Evolutionary conservation across 2,113 vertebrate species (phyloP), one percentile per base, ranked within the genome.

Genomic region (Otolemur garnettii): DNA sequence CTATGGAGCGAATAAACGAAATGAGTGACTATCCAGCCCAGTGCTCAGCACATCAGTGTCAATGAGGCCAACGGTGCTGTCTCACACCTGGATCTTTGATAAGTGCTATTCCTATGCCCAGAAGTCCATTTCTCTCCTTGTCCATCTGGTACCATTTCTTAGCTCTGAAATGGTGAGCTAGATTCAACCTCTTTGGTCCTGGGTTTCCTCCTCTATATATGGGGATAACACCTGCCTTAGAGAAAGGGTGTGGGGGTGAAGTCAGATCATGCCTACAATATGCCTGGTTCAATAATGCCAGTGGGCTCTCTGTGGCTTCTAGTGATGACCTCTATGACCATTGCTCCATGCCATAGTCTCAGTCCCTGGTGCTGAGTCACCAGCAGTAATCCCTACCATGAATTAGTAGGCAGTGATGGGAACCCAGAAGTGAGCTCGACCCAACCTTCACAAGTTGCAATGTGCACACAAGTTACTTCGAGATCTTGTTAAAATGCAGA

Each of bases 21-120:
- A 50, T 13, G 9, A 50, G 59, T 12, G 26, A 42, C 18, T 2
- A 24, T 28, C 4, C 38, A 79, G 35, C 55, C 84, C 24, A 24
- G 12, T 1, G 2, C n/a, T 22, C 10, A 3, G 21, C 8, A 59
- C 2, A 4, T 1, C 60, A 33, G 33, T 18, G 7, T 83, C 45
- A 22, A 15, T 1, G 55, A 66, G 21, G 45, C 26, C 38, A 0
- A 18, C 1, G 19, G 10, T 7, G 15, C 10, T 64, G 60, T 45
- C 35, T 89, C 78, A 77, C 22, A 18, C 75, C 19, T 19, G 7
- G 6, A 1, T 62, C 64, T 30, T 69, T 24, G 28, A 7, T 1
- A 3, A 1, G 4, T 60, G 14, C 30, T 78, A 45, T 81, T 60
- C 5, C 53, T n/a, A 15, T 77, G 64, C 66, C 50, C 17, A 18